Evolutionary conservation across 2,797 vertebrate species (phyloP), one percentile per base, ranked within the genome.

Genomic region (Intellagama lesueurii): DNA sequence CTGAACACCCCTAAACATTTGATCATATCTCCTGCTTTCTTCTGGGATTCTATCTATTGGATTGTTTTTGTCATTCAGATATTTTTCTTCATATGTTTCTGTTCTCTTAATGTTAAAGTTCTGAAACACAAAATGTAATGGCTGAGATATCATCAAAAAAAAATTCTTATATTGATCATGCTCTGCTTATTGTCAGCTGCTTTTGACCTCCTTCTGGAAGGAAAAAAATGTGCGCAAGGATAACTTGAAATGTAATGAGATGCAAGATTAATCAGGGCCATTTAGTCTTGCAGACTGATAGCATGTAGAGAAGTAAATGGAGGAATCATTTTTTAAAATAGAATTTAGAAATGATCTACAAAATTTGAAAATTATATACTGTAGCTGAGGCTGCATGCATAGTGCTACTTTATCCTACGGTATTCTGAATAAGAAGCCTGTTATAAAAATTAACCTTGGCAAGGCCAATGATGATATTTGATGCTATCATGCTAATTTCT

Each of bases 361-460:
- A 82, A 52, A 40, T 64, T 32, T 82, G 77, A 88, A 32, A 79
- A 82, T 28, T 16, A 22, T 32, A 64, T 56, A n/a, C 2, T 2
- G 26, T 3, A 8, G 40, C 17, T 5, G 66, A 66, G 28, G 22
- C 19, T 75, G 56, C 30, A 56, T 44, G 19, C 9, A 30, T 40
- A 28, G 84, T 30, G 24, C 28, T 11, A n/a, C 75, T 77, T 68
- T 68, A 28, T 47, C 85, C 28, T n/a, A 77, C 68, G 14, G 9
- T 16, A 60, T 44, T 83, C 60, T 28, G 64, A 77, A 56, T 14
- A 35, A 89, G 49, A 26, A 3, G 4, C 12, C 76, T 81, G 76
- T 75, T 81, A 70, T 19, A 81, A 85, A 86, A 81, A 82, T 11
- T 47, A 85, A 82, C 26, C 24, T 70, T 85, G 66, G 72, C 22